A percentile compares a stretch with the other conserved stretches of the same genome.
Evolutionary conservation across 1,140 invertebrate species (phyloP).

Genomic region (Saccostrea glomerata): DNA sequence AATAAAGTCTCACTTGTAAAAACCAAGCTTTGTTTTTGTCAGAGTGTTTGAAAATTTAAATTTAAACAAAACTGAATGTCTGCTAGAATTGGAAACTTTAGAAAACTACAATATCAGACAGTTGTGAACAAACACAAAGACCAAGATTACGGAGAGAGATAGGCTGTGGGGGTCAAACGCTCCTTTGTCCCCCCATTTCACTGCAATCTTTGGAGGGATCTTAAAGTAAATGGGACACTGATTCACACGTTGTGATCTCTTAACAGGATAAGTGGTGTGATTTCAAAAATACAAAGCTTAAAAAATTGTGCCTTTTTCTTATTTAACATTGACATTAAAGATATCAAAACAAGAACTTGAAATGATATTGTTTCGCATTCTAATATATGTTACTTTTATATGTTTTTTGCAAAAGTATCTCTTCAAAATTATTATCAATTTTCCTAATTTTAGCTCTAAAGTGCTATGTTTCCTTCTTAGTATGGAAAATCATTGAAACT

Average conservation of each 20-base stretch:
- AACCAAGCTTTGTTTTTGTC: neutral
- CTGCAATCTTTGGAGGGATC: slow-evolving; percentile 11
- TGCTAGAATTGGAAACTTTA: neutral
- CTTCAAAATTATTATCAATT: too few species aligned
- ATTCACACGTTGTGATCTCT: slow-evolving; percentile 28
- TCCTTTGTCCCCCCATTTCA: slow-evolving; percentile 25
- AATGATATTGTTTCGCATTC: too few species aligned
- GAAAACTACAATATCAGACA: slow-evolving; percentile 1
- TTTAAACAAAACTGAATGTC: neutral
- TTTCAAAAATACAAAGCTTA: neutral
- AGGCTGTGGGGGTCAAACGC: slow-evolving; percentile 7
- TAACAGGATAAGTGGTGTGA: neutral
- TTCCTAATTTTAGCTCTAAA: too few species aligned
- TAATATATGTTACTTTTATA: too few species aligned
- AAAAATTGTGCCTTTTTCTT: neutral
- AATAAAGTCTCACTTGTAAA: neutral
- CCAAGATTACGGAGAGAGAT: neutral
- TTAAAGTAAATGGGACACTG: slow-evolving; percentile 5
- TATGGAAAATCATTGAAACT: too few species aligned
- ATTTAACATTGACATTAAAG: too few species aligned
- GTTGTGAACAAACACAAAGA: slow-evolving; percentile 31
- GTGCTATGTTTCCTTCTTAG: too few species aligned
- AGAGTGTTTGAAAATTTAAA: neutral
- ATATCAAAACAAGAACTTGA: too few species aligned
- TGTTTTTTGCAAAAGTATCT: too few species aligned